Evolutionary conservation across 2,888 invertebrate species (phyloP), one percentile per base, ranked within the genome.

Genomic region (Drosophila greeni): DNA sequence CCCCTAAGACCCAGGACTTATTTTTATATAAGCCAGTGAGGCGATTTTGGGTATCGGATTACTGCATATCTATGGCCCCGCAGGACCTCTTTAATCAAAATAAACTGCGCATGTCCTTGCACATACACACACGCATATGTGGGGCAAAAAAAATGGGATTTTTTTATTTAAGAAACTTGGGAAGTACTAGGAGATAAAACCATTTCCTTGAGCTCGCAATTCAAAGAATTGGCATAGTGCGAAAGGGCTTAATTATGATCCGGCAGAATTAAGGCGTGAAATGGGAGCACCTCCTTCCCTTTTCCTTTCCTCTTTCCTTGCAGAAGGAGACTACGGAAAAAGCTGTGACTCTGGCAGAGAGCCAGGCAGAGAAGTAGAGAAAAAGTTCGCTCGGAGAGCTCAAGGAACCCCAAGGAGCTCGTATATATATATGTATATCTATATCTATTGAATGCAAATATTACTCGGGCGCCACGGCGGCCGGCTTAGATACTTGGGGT

Each of bases 41-140:
- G 23, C 34, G 48, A 57, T 49, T 64, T 29, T 9, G 48, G 45
- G 43, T 33, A 33, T 48, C 26, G 34, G 36, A 48, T 61, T 40
- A 64, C 43, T 84, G 77, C 84, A 82, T 64, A 82, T 64, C 61
- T 66, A 31, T 20, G 71, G 40, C 57, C 60, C 58, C 64, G 58
- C 48, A 54, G 72, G 60, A 67, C 70, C 70, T 51, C 47, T 42
- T 40, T 39, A 52, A 47, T 54, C 76, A 68, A 55, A 55, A 70
- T 73, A 52, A 52, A 69, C 57, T 79, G 79, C 79, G 79, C 79
- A 79, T 79, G 79, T 85, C 84, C 34, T 51, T 40, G 45, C 47
- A 59, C 53, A 60, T 59, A 48, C 65, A 70, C 53, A 70, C 53
- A 33, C 43, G 42, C 61, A 45, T 54, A 48, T 26, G 47, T 36